A percentile compares a stretch with the other conserved stretches of the same genome.
These are phyloP conservation scores for Benthosema pterotum DNA, from an alignment of 2,797 vertebrate genomes.

Conservation along the genomic window DNA sequence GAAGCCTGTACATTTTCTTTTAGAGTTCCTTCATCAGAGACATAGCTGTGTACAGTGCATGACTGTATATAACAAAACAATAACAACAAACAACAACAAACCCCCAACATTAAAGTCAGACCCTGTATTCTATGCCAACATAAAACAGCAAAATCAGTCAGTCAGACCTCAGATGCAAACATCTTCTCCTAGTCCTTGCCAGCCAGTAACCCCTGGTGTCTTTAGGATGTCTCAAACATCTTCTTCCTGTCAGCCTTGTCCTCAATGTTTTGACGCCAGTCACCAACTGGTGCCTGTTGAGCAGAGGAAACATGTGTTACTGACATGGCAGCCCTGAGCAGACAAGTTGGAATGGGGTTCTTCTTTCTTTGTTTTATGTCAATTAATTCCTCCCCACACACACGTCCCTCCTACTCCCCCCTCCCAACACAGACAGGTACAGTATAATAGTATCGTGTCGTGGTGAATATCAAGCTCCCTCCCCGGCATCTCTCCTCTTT, in stretches of 20 bases:
- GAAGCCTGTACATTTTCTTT: conserved; percentile 52
- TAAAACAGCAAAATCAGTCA: conserved; percentile 33
- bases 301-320: background rate
- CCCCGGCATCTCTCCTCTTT: too few relatives aligned
- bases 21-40: conserved; percentile 15
- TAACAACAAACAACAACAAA: conserved; percentile 10
- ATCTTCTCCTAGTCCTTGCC: background rate
- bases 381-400: too few relatives aligned
- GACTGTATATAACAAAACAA: conserved; percentile 27
- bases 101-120: conserved; percentile 1
- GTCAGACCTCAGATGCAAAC: conserved; percentile 38
- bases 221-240: conserved; percentile 84
- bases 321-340: too few relatives aligned
- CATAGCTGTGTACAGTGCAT: background rate
- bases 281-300: conserved; percentile 84
- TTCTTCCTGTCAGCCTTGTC: conserved; percentile 98
- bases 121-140: conserved; percentile 16
- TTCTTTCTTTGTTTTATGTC: too few relatives aligned
- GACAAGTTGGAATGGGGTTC: too few relatives aligned
- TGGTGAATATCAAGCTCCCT: too few relatives aligned
- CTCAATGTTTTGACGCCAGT: conserved; percentile 98
- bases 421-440: too few relatives aligned
- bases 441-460: too few relatives aligned
- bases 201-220: background rate
- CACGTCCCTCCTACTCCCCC: too few relatives aligned